Percentiles rank a stretch among this genome's conserved stretches.
These are phyloP conservation scores for Acanthopleura granulata DNA, from an alignment of 2,888 invertebrate genomes.

Conservation along the genomic window DNA sequence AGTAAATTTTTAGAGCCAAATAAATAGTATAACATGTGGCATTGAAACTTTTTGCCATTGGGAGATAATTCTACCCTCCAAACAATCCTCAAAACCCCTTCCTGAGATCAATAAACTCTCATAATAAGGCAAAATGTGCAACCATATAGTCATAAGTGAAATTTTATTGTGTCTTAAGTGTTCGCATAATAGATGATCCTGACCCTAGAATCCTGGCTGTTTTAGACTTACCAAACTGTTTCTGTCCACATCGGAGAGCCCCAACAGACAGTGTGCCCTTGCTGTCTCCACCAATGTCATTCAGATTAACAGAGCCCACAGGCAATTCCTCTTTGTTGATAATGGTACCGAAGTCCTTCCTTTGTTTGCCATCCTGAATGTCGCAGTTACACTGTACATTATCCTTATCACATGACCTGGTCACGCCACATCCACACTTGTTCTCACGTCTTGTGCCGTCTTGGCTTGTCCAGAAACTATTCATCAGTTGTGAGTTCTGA, in stretches of 20 bases:
- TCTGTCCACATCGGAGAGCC: conserved; percentile 43
- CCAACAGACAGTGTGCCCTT: conserved; percentile 36
- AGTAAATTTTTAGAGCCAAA: too few species aligned
- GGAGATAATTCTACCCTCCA: too few species aligned
- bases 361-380: conserved; percentile 39
- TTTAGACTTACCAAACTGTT: conserved; percentile 52
- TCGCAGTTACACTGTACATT: conserved; percentile 56
- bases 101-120: too few species aligned
- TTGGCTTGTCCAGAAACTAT: neutral
- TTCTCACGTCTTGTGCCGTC: conserved; percentile 18
- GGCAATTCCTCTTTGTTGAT: conserved; percentile 49
- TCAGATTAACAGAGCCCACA: conserved; percentile 37
- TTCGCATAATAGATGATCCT: too few species aligned
- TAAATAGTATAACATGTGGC: too few species aligned
- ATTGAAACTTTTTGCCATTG: too few species aligned
- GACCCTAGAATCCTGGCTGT: too few species aligned
- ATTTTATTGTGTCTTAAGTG: too few species aligned
- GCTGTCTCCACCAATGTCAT: conserved; percentile 30
- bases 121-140: too few species aligned
- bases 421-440: conserved; percentile 54
- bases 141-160: too few species aligned
- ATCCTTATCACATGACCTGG: conserved; percentile 39
- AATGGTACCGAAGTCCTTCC: conserved; percentile 53
- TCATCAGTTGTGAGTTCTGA: neutral
- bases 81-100: too few species aligned